Evolutionary conservation across 2,797 vertebrate species (phyloP).

Genomic region (Caiman crocodilus): DNA sequence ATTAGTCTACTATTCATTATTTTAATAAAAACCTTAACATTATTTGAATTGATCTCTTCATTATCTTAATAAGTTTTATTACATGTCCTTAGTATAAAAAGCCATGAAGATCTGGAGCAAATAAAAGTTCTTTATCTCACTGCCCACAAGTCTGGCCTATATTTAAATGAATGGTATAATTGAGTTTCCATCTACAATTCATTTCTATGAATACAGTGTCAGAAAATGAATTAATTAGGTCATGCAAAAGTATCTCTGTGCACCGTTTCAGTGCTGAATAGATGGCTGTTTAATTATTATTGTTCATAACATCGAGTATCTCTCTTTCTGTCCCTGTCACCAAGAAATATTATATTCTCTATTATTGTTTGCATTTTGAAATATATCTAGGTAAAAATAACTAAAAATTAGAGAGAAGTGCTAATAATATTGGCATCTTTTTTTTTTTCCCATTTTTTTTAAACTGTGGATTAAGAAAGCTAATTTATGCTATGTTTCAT

Average conservation of each 20-base stretch:
- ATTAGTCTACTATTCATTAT: not conserved
- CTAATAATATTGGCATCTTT: not conserved
- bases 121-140: not conserved
- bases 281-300: not conserved
- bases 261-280: not conserved
- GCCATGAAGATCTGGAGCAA: not conserved
- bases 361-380: not conserved
- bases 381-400: not conserved
- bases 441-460: not conserved
- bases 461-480: not conserved
- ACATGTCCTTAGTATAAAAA: not conserved
- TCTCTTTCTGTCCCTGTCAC: not conserved
- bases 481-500: too few relatives aligned
- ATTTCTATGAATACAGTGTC: not conserved
- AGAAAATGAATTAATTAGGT: conserved; percentile 30
- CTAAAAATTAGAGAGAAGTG: not conserved
- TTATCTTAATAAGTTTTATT: not conserved
- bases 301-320: not conserved
- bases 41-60: not conserved
- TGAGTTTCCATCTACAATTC: not conserved
- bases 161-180: not conserved
- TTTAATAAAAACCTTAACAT: not conserved
- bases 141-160: not conserved
- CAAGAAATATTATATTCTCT: not conserved
- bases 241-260: not conserved